Evolutionary conservation across 2,113 vertebrate species (phyloP), one percentile per base, ranked within the genome.

Genomic region (Seriola rivoliana): DNA sequence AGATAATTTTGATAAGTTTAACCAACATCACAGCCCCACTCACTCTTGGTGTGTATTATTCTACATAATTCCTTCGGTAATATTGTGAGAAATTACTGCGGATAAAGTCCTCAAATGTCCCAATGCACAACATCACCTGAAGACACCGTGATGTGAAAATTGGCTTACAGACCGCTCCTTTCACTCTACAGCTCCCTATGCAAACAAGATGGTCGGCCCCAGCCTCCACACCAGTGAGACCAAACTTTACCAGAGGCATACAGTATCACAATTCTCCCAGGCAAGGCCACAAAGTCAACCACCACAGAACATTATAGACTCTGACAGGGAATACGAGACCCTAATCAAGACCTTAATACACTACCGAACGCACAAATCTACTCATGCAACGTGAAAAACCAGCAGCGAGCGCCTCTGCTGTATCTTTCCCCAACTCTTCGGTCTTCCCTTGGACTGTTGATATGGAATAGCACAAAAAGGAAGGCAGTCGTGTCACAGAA

Each of bases 261-360:
- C 23, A 36, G 46, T 60, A 46, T 36, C 34, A 7, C 67, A 60
- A 36, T 70, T 62, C 38, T 75, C 64, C 52, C 46, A 65, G 29
- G 59, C 23, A 75, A 80, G 50, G 66, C 84, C 77, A 66, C 69
- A 85, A 58, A 83, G 73, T 93, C 91, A 91, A 82, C 81, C 78
- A 71, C 64, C 55, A 34, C 42, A 80, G 9, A 79, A 75, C 79
- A 84, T 93, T 91, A 94, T 91, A 54, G 89, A 89, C 78, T 81
- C 87, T 89, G 93, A 91, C 88, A 86, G 87, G 62, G 21, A 87
- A 93, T 90, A 84, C 79, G 59, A 88, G 80, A 78, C 71, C 85
- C 87, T 92, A 93, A 94, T 94, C 88, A 92, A 88, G 87, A 85
- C 72, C 82, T 85, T 91, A 94, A 93, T 91, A 91, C 80, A 86